These are phyloP conservation scores for Ammodytes marinus DNA, from an alignment of 2,113 vertebrate genomes.

Conservation along the genomic window DNA sequence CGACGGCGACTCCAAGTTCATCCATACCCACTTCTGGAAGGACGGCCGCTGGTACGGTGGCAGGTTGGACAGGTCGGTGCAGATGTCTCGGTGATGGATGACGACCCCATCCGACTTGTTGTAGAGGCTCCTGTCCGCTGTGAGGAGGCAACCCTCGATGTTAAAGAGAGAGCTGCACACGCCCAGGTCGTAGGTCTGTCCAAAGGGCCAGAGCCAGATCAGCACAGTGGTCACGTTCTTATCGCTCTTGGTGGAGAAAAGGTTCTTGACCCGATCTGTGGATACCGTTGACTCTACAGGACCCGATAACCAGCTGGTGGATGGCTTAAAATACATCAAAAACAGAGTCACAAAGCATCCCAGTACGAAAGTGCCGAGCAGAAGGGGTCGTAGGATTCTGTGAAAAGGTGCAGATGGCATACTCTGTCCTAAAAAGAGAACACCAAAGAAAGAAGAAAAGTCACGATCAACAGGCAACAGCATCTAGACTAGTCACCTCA, in stretches of 20 bases:
- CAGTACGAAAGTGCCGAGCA: constrained; percentile 91
- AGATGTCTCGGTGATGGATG: constrained; percentile 96
- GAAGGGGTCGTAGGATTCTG: constrained; percentile 95
- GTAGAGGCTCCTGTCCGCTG: constrained; percentile 92
- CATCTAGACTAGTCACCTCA: background rate
- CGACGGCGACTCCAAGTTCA: constrained; percentile 97
- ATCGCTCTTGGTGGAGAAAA: constrained; percentile 90
- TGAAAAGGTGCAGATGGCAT: constrained; percentile 94
- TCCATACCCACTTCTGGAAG: constrained; percentile 99
- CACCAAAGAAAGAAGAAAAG: constrained; percentile 14
- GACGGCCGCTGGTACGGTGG: constrained; percentile 90
- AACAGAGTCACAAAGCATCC: constrained; percentile 96
- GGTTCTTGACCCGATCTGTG: constrained; percentile 91
- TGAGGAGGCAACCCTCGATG: constrained; percentile 93
- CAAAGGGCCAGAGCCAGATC: constrained; percentile 98
- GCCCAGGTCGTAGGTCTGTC: constrained; percentile 92
- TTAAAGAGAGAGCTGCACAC: constrained; percentile 93
- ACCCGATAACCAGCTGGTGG: constrained; percentile 93
- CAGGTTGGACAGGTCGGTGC: constrained; percentile 93
- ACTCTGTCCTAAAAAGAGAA: constrained; percentile 89
- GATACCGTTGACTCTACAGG: constrained; percentile 93
- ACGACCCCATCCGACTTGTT: constrained; percentile 94
- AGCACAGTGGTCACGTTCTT: constrained; percentile 93
- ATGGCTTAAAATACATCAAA: constrained; percentile 97
- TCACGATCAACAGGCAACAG: constrained; percentile 6